Evolutionary conservation across 2,888 invertebrate genomes (phyloP), one percentile per base, ranked within the genome.

Genomic region (Hipparchia sbordonii): DNA sequence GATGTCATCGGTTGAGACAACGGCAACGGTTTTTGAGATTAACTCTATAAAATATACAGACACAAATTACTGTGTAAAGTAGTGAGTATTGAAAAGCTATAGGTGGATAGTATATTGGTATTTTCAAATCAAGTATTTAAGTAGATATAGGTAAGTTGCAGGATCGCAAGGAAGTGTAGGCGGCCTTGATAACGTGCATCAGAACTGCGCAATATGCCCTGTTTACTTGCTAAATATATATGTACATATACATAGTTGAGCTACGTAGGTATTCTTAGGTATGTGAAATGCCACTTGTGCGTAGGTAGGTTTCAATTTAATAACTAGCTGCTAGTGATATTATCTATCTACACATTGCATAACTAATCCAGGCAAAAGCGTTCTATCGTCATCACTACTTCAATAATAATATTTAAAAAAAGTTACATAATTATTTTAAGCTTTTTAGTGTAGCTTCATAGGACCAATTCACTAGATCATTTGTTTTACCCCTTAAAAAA

Each of bases 101-200:
- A 52, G 52, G 10, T 12, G 12, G 6, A 0, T 57, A 13, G 1
- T 2, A 2, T 6, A 6, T 61, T 45, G n/a, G 61, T 61, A 61
- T 61, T 39, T 45, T n/a, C 12, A 9, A 39, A 61, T 13, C 13
- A 57, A 57, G 61, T 61, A 39, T 39, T 2, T 39, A 3, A 7
- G 63, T 23, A 66, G 45, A 45, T 45, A 57, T 23, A 66, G 45
- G 12, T 45, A 57, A 23, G 52, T 1, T 88, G 84, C 84, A 82
- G 86, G 84, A 85, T 78, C 82, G 83, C 82, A 66, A 81, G 82
- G 82, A 82, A 83, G 81, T 82, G 77, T 76, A 73, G 63, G 75
- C 76, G 84, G 74, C 85, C 85, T 85, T 85, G 84, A 78, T 67
- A 77, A 77, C 77, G 77, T 6, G 48, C 8, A 48, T 48, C 48